Evolutionary conservation across 35 echinoderm and acorn worm genomes (phyloP).

Genomic region (Acanthaster planci): DNA sequence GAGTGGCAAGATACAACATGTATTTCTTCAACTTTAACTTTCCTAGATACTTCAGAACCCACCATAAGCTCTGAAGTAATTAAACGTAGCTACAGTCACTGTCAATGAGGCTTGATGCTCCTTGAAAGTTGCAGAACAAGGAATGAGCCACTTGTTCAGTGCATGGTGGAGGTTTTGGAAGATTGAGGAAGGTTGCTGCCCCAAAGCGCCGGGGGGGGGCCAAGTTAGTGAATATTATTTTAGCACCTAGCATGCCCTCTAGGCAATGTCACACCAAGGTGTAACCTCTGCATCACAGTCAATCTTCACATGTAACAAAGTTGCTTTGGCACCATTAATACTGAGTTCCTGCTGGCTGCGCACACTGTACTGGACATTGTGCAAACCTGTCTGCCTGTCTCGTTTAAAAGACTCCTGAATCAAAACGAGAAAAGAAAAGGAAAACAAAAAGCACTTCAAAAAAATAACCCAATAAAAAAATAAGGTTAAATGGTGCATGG

Average conservation of each 20-base stretch:
- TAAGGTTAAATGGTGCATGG: background rate
- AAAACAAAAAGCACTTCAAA: background rate
- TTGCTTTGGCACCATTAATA: constrained; percentile 77
- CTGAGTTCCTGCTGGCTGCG: constrained; percentile 63
- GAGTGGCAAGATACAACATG: no score
- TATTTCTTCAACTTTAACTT: no score
- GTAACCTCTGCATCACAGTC: constrained; percentile 71
- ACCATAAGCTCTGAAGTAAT: no score
- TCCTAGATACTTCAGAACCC: no score
- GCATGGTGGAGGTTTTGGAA: no score
- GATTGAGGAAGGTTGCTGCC: no score
- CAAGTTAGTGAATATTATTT: no score
- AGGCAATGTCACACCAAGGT: constrained; percentile 77
- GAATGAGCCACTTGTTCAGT: no score
- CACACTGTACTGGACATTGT: constrained; percentile 78
- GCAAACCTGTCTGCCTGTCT: constrained; percentile 73
- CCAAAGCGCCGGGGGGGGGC: no score
- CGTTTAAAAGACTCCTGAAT: constrained; percentile 83
- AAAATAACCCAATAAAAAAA: background rate
- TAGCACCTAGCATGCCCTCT: background rate
- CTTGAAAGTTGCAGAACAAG: no score
- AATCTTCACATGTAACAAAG: constrained; percentile 75
- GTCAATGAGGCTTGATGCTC: no score
- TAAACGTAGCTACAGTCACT: no score
- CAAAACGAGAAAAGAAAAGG: background rate